These are phyloP conservation scores for Limosa lapponica DNA, from an alignment of 2,797 vertebrate species.

Conservation along the genomic window DNA sequence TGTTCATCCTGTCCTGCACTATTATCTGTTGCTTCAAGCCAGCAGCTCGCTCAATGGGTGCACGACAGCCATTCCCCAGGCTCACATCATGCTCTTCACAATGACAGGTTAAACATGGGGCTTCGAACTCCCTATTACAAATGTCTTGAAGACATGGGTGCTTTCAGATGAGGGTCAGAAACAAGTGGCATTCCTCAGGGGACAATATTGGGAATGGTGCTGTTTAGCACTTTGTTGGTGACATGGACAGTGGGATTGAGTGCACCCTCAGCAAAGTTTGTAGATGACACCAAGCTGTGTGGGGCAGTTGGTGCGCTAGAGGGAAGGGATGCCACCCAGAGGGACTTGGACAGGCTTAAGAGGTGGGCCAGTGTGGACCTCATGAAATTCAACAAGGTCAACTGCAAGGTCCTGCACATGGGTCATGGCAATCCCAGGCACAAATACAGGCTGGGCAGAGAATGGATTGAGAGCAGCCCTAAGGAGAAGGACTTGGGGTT, in stretches of 20 bases:
- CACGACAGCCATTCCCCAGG: neutral
- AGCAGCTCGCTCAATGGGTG: neutral
- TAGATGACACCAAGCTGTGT: neutral
- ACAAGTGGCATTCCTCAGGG: neutral
- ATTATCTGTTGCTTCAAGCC: neutral
- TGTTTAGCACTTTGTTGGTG: neutral
- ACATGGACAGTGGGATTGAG: neutral
- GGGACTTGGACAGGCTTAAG: neutral
- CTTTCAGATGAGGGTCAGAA: neutral
- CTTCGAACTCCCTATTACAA: neutral
- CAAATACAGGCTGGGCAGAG: neutral
- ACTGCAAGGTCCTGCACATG: neutral
- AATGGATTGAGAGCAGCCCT: neutral
- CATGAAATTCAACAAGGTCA: neutral
- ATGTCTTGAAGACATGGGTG: neutral
- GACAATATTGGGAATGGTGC: neutral
- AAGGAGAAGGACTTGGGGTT: neutral
- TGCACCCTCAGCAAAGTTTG: neutral
- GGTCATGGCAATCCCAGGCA: neutral
- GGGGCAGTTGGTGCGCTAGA: neutral
- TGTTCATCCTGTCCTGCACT: neutral
- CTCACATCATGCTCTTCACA: neutral
- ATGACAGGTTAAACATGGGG: neutral
- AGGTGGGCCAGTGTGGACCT: neutral
- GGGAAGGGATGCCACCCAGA: neutral